Evolutionary conservation across 2,113 vertebrate species (phyloP).

Genomic region (Beaufortia kweichowensis): DNA sequence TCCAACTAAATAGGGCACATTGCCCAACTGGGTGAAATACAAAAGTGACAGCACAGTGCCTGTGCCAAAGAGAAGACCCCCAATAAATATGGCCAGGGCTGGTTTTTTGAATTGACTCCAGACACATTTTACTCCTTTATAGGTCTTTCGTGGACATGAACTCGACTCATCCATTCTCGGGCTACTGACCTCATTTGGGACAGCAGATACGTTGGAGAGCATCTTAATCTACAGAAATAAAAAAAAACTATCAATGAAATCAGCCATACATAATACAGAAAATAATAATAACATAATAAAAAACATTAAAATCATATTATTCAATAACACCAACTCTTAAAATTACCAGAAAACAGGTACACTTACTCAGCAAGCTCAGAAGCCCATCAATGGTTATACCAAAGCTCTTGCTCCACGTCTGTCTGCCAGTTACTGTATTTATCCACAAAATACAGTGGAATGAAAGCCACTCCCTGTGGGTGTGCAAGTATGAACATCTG

Average conservation of each 20-base stretch:
- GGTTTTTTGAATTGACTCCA: constrained; percentile 52
- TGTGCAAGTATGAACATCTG: constrained; percentile 39
- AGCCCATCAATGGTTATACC: constrained; percentile 2
- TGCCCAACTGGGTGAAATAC: constrained; percentile 39
- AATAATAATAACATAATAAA: too few species aligned
- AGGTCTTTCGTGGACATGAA: background rate
- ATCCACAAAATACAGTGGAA: constrained; percentile 21
- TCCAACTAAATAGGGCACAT: constrained; percentile 39
- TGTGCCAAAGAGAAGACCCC: constrained; percentile 33
- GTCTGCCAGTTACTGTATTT: constrained; percentile 22
- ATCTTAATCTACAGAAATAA: background rate
- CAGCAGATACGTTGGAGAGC: constrained; percentile 8
- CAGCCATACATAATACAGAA: background rate
- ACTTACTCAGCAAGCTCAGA: constrained; percentile 14
- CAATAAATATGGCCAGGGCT: constrained; percentile 8
- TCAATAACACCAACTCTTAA: too few species aligned
- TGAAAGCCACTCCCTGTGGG: constrained; percentile 31
- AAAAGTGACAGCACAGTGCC: constrained; percentile 28
- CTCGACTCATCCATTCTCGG: background rate
- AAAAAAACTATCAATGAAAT: background rate
- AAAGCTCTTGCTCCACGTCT: constrained; percentile 18
- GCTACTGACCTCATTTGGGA: background rate
- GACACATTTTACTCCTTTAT: constrained; percentile 14
- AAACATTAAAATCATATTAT: background rate
- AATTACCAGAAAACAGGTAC: background rate